Conservation (phyloP, 1,140 invertebrate genomes). For the Bombus cullumanus region DNA sequence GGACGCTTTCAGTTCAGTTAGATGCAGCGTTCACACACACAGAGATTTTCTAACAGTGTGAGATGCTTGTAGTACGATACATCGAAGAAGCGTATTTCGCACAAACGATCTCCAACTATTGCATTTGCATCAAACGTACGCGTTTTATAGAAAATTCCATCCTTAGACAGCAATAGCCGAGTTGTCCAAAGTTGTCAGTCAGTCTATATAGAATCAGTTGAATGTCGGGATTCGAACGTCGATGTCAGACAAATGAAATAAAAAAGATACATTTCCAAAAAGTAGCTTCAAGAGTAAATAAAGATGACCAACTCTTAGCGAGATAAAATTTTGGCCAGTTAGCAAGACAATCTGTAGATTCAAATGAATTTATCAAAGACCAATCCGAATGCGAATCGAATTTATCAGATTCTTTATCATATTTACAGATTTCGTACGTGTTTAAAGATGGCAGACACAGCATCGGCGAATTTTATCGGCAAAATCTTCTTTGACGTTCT, state of each 20-base stretch:
- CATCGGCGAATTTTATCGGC: slow-evolving; percentile 94
- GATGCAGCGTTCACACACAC: too few species aligned
- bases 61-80: too few species aligned
- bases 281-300: too few species aligned
- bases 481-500: slow-evolving; percentile 97
- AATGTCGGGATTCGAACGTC: too few species aligned
- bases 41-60: too few species aligned
- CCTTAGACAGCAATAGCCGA: too few species aligned
- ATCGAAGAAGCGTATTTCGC: too few species aligned
- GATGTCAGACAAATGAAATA: too few species aligned
- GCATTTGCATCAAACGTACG: not conserved
- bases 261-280: too few species aligned
- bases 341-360: not conserved
- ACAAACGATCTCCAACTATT: not conserved
- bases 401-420: slow-evolving; percentile 42
- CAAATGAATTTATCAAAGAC: not conserved
- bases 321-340: not conserved
- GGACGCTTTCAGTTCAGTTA: too few species aligned
- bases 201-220: not conserved
- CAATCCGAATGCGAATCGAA: not conserved
- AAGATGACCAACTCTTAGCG: too few species aligned
- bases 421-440: slow-evolving; percentile 94
- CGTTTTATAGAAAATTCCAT: not conserved
- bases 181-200: not conserved
- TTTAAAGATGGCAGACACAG: slow-evolving; percentile 92